phyloP scores from a whole-genome alignment of 35 echinoderm and acorn worm species.

The Lytechinus variegatus region DNA sequence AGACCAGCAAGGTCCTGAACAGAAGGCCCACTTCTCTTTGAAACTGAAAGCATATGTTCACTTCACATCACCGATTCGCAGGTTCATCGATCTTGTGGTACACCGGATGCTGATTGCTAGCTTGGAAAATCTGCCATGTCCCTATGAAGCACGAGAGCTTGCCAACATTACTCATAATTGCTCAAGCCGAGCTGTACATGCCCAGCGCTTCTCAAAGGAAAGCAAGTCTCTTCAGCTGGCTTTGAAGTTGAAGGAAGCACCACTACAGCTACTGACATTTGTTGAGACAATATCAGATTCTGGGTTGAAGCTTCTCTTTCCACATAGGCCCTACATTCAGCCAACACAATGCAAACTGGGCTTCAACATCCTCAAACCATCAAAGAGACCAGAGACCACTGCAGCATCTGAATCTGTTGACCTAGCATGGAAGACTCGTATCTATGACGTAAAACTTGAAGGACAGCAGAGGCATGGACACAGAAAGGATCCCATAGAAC shows the following conservation, averaged over 20 bases:
- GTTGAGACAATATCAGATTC: slow-evolving; percentile 53
- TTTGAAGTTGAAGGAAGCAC: slow-evolving; percentile 59
- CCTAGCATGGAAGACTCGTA: slow-evolving; percentile 76
- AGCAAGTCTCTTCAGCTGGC: slow-evolving; percentile 65
- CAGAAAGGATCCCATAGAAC: slow-evolving; percentile 24
- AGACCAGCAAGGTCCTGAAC: slow-evolving; percentile 9
- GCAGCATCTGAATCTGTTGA: slow-evolving; percentile 41
- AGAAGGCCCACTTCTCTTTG: slow-evolving; percentile 64
- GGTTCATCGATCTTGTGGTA: slow-evolving; percentile 89
- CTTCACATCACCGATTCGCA: slow-evolving; percentile 91
- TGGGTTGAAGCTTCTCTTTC: slow-evolving; percentile 61
- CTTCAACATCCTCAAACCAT: slow-evolving; percentile 76
- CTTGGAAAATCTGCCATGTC: slow-evolving; percentile 38
- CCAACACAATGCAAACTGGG: background rate
- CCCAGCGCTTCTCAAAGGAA: slow-evolving; percentile 69
- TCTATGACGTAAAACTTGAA: slow-evolving; percentile 62
- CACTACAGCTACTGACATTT: slow-evolving; percentile 46
- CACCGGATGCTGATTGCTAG: slow-evolving; percentile 77
- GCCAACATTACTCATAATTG: slow-evolving; percentile 73
- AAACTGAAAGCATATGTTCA: slow-evolving; percentile 77
- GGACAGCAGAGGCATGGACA: background rate
- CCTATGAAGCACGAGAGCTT: slow-evolving; percentile 66
- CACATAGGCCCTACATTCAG: slow-evolving; percentile 52
- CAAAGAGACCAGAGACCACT: slow-evolving; percentile 62
- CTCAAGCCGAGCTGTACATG: slow-evolving; percentile 56